Conservation (phyloP, 92 coral and sea anemone genomes). For the Paragorgia papillata region DNA sequence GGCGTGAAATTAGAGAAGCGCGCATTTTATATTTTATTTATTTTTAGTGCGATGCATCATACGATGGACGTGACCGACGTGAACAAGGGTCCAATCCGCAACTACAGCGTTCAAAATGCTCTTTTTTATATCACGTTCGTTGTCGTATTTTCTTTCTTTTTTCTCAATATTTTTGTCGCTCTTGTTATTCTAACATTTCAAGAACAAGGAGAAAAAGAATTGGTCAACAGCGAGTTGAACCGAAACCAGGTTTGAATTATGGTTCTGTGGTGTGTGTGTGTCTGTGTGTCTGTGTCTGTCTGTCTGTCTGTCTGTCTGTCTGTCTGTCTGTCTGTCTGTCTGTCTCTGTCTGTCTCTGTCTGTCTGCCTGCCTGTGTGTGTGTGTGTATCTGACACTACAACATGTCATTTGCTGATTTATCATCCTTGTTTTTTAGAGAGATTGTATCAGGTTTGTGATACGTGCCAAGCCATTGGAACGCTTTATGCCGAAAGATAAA, state of each 20-base stretch:
- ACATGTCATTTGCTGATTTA: no score
- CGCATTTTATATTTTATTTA: not conserved
- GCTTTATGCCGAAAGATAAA: slow-evolving; percentile 85
- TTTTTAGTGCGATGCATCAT: slow-evolving; percentile 82
- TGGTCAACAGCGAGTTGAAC: slow-evolving; percentile 87
- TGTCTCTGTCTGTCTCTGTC: no score
- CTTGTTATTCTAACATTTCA: slow-evolving; percentile 94
- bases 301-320: not conserved
- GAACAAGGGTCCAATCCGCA: slow-evolving; percentile 73
- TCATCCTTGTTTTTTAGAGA: slow-evolving; percentile 59
- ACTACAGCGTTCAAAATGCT: slow-evolving; percentile 81
- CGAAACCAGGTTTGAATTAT: slow-evolving; percentile 99
- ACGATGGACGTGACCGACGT: slow-evolving; percentile 84
- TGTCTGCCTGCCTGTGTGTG: no score
- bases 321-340: no score
- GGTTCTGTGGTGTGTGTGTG: no score
- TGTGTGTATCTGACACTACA: no score
- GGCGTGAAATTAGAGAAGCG: no score
- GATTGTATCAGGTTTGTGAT: slow-evolving; percentile 93
- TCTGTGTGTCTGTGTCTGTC: no score
- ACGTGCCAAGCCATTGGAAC: slow-evolving; percentile 84
- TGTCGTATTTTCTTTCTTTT: slow-evolving; percentile 96
- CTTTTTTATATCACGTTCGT: slow-evolving; percentile 89
- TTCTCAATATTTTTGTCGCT: slow-evolving; percentile 96
- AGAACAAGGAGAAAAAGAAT: slow-evolving; percentile 94